Evolutionary conservation across 2,888 invertebrate genomes (phyloP).

Genomic region (Actias luna): DNA sequence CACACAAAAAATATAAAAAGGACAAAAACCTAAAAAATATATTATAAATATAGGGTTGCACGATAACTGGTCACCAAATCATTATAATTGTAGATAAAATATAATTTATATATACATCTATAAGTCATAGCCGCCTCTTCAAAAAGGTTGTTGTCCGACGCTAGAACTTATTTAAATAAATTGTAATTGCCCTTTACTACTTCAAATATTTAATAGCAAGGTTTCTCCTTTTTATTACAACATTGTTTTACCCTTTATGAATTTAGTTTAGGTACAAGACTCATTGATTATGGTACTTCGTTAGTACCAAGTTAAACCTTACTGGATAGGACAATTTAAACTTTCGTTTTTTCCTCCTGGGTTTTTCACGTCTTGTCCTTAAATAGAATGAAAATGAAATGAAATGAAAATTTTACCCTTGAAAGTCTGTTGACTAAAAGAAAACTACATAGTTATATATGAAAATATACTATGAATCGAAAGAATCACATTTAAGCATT

Average conservation of each 20-base stretch:
- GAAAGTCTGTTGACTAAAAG: no score
- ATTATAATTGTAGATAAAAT: no score
- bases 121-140: no score
- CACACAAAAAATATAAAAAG: no score
- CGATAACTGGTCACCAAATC: no score
- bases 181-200: not conserved
- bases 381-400: not conserved
- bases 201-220: not conserved
- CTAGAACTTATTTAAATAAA: not conserved
- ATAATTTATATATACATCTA: no score
- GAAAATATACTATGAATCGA: no score
- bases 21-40: no score
- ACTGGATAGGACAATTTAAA: not conserved
- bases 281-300: not conserved
- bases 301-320: not conserved
- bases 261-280: not conserved
- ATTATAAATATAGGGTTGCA: no score
- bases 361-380: not conserved
- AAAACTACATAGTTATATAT: no score
- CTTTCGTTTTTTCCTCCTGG: not conserved
- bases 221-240: not conserved
- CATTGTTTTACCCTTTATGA: not conserved
- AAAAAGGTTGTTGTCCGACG: not conserved
- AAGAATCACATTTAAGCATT: no score
- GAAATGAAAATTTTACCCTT: no score